A percentile compares a stretch with the other conserved stretches of the same genome.
These are phyloP conservation scores for Ashinkailepas kermadecensis DNA, from an alignment of 2,888 invertebrate genomes.

Conservation along the genomic window DNA sequence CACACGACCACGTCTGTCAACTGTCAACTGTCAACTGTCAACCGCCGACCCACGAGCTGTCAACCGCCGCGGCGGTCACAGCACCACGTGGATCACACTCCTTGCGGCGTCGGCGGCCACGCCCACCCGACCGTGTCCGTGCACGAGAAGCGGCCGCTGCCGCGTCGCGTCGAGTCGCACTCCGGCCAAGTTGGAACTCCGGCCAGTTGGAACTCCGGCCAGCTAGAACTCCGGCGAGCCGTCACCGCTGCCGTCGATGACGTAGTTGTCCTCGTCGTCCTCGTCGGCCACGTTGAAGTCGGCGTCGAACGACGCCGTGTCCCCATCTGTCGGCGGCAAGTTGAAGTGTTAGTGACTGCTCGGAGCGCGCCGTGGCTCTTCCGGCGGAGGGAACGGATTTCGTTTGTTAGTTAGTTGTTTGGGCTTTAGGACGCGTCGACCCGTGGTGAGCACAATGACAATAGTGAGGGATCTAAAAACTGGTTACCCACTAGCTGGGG, in stretches of 20 bases:
- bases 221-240: neutral
- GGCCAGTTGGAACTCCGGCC: neutral
- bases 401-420: too few species aligned
- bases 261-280: slow-evolving; percentile 24
- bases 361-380: neutral
- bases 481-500: neutral
- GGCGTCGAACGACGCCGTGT: slow-evolving; percentile 22
- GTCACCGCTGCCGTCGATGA: slow-evolving; percentile 1
- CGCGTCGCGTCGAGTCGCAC: neutral
- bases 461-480: neutral
- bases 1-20: neutral
- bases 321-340: slow-evolving; percentile 13
- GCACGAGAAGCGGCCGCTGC: neutral
- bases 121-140: neutral
- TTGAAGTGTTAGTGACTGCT: neutral
- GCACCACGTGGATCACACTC: neutral
- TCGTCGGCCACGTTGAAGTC: slow-evolving; percentile 23
- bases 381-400: too few species aligned
- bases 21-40: too few species aligned
- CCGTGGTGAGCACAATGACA: too few species aligned
- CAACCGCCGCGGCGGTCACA: neutral
- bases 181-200: neutral
- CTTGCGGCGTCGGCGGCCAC: neutral
- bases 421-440: too few species aligned
- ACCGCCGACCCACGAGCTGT: too few species aligned